Percentiles rank a stretch among this genome's conserved stretches.
Evolutionary conservation across 2,113 vertebrate species (phyloP).

Genomic region (Dasyurus viverrinus): DNA sequence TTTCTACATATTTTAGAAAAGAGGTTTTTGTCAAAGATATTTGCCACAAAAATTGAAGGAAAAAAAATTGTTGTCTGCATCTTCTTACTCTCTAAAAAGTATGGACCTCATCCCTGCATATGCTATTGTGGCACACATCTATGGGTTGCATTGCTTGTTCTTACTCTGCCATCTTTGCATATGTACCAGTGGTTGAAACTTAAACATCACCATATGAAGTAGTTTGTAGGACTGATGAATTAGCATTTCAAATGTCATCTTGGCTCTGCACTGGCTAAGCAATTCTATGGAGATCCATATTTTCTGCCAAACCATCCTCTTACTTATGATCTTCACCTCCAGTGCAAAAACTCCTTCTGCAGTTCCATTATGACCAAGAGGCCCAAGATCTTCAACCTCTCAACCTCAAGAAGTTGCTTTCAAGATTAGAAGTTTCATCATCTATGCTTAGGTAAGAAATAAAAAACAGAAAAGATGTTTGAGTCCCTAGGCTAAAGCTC

Average conservation of each 20-base stretch:
- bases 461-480: background rate
- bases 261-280: background rate
- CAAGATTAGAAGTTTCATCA: background rate
- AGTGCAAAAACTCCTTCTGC: background rate
- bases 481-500: background rate
- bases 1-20: background rate
- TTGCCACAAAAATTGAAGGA: background rate
- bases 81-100: background rate
- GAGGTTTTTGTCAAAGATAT: background rate
- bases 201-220: background rate
- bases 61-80: fast-evolving
- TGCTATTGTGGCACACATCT: background rate
- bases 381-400: background rate
- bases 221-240: background rate
- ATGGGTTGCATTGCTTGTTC: background rate
- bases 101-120: background rate
- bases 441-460: background rate
- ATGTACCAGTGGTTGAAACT: background rate
- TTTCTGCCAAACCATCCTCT: background rate
- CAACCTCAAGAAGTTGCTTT: background rate
- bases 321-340: background rate
- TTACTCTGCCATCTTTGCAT: background rate
- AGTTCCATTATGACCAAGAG: background rate
- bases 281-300: background rate
- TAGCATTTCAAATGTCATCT: background rate